These are phyloP conservation scores for Sardina pilchardus DNA, from an alignment of 2,113 vertebrate species.

Conservation along the genomic window DNA sequence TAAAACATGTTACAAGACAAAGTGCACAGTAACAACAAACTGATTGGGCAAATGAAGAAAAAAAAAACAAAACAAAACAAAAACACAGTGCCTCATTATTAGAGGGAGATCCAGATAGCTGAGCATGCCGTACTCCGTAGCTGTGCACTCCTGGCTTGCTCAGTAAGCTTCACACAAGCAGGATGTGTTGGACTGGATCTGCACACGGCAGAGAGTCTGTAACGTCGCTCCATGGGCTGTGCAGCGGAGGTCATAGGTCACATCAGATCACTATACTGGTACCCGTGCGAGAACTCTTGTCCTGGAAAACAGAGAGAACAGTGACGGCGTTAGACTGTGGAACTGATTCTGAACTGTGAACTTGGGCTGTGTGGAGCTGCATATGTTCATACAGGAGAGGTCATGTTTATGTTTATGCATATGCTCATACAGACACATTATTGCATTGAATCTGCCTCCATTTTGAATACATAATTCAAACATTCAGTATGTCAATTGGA, in stretches of 20 bases:
- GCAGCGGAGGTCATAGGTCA: background rate
- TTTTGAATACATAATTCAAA: no score
- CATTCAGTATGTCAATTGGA: no score
- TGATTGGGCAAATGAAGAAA: background rate
- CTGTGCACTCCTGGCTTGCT: background rate
- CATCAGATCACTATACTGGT: conserved; percentile 85
- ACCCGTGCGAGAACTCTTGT: conserved; percentile 83
- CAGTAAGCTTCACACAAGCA: background rate
- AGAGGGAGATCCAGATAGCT: background rate
- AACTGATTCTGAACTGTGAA: no score
- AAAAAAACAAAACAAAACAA: background rate
- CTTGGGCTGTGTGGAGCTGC: no score
- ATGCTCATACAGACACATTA: no score
- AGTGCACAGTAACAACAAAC: background rate
- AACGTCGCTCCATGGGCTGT: background rate
- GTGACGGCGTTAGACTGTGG: no score
- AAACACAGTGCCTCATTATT: background rate
- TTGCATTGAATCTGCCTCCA: no score
- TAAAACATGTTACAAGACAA: background rate
- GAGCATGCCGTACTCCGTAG: background rate
- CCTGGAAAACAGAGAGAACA: conserved; percentile 72
- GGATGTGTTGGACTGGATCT: background rate
- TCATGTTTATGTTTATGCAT: no score
- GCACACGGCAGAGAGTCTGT: background rate
- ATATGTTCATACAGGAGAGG: no score